Evolutionary conservation across 2,797 vertebrate genomes (phyloP).

Genomic region (Natrix natrix): DNA sequence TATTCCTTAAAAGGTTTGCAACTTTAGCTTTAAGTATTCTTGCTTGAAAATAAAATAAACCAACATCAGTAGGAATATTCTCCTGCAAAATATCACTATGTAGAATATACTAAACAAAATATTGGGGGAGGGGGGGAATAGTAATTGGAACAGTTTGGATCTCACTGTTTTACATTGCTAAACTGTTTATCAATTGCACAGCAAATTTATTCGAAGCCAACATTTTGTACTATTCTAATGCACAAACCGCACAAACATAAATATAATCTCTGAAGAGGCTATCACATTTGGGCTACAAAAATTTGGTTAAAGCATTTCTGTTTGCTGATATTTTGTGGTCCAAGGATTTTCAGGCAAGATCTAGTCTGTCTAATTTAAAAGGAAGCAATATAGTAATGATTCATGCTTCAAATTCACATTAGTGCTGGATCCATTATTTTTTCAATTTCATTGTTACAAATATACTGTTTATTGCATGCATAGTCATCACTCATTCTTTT

Average conservation of each 20-base stretch:
- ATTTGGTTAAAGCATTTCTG: neutral
- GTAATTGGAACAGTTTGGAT: neutral
- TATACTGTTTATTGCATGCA: neutral
- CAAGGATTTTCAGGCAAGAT: neutral
- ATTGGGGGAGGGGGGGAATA: neutral
- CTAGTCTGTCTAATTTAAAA: neutral
- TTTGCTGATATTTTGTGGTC: neutral
- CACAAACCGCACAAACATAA: neutral
- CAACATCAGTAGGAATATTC: neutral
- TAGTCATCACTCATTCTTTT: neutral
- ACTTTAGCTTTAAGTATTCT: neutral
- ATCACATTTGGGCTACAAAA: neutral
- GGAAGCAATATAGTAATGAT: neutral
- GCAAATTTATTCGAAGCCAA: neutral
- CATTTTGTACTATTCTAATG: neutral
- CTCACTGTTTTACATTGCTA: neutral
- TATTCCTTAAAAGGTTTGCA: neutral
- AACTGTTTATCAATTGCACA: neutral
- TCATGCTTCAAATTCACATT: neutral
- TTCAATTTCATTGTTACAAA: neutral
- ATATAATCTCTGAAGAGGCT: neutral
- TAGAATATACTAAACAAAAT: neutral
- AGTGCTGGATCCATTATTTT: neutral
- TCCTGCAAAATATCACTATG: neutral
- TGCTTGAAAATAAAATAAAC: neutral